phyloP scores from a whole-genome alignment of 2,888 invertebrate species.

The Philereme transversata region DNA sequence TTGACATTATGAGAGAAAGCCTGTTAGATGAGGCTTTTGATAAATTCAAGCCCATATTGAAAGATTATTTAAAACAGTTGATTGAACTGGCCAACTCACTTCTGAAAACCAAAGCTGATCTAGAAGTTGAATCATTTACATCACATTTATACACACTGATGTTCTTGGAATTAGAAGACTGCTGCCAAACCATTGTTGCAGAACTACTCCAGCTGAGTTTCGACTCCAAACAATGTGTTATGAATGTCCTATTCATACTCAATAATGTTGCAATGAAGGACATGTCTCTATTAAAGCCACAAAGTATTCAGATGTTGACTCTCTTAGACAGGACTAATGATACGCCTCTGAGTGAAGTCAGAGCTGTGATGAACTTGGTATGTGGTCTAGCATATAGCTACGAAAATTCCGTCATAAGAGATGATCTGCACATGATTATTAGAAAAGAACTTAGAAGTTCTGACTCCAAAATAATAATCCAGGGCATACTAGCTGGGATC shows the following conservation, averaged over 20 bases:
- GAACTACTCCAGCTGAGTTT: constrained; percentile 70
- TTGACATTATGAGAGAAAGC: constrained; percentile 82
- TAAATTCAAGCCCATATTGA: constrained; percentile 81
- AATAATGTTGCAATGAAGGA: constrained; percentile 70
- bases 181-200: constrained; percentile 67
- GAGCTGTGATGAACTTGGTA: constrained; percentile 90
- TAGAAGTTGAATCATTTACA: constrained; percentile 83
- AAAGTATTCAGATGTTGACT: constrained; percentile 85
- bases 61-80: constrained; percentile 80
- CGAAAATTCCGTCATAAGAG: constrained; percentile 84
- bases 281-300: constrained; percentile 79
- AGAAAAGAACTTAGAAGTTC: constrained; percentile 91
- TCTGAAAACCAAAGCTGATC: constrained; percentile 76
- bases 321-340: constrained; percentile 90
- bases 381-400: constrained; percentile 87
- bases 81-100: constrained; percentile 83
- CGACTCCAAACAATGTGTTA: constrained; percentile 66
- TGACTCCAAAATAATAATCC: constrained; percentile 85
- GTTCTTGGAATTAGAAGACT: constrained; percentile 70
- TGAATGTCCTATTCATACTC: constrained; percentile 65
- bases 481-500: constrained; percentile 90
- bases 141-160: constrained; percentile 82
- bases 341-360: constrained; percentile 88
- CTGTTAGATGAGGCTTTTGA: constrained; percentile 83
- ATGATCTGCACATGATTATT: constrained; percentile 93